Evolutionary conservation across 92 coral and sea anemone species (phyloP).

Genomic region (Porites rus): DNA sequence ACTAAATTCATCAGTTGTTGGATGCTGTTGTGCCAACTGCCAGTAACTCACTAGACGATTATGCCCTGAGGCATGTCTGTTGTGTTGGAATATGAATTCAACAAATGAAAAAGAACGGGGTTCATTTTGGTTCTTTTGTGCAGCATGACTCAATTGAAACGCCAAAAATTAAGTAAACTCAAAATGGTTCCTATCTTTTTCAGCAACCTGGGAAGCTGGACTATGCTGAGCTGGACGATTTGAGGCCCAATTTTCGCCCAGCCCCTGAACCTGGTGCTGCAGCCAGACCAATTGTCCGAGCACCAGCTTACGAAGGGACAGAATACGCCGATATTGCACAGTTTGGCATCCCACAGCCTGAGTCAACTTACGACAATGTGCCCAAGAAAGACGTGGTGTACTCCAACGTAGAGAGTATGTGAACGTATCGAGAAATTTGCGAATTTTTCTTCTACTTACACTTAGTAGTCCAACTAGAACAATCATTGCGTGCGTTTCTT

Average conservation of each 20-base stretch:
- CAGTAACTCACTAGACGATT: too few relatives aligned
- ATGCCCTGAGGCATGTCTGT: too few relatives aligned
- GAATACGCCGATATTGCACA: conserved; percentile 36
- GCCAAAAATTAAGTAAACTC: too few relatives aligned
- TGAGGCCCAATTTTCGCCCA: not conserved
- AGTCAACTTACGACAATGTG: conserved; percentile 36
- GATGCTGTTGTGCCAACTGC: too few relatives aligned
- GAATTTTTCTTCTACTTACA: too few relatives aligned
- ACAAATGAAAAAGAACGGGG: too few relatives aligned
- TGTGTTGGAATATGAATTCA: too few relatives aligned
- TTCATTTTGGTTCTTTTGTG: too few relatives aligned
- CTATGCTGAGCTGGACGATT: conserved; percentile 33
- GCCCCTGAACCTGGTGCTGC: conserved; percentile 17
- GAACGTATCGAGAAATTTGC: not conserved
- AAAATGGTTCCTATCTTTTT: not conserved
- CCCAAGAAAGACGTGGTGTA: conserved; percentile 32
- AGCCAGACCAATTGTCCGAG: conserved; percentile 14
- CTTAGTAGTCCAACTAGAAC: too few relatives aligned
- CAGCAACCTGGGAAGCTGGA: conserved; percentile 40
- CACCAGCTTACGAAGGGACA: conserved; percentile 38
- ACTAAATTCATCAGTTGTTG: too few relatives aligned
- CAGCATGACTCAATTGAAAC: too few relatives aligned
- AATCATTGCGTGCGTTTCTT: too few relatives aligned
- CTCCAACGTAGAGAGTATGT: conserved; percentile 50
- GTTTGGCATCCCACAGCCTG: conserved; percentile 44